A percentile compares a stretch with the other conserved stretches of the same genome.
phyloP scores from a whole-genome alignment of 1,140 invertebrate genomes.

The Pogonomyrmex californicus region DNA sequence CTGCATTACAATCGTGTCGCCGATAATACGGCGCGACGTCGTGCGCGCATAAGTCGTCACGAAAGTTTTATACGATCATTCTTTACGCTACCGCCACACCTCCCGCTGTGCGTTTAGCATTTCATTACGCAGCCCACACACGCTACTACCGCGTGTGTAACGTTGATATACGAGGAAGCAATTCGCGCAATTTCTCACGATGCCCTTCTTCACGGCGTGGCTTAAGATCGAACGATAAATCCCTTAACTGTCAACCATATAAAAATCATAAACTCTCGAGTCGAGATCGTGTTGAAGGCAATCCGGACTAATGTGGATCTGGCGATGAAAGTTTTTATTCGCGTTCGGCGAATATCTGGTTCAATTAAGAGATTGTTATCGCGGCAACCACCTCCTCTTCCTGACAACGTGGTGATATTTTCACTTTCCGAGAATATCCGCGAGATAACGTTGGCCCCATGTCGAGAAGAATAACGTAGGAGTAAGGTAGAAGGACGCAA shows the following conservation, averaged over 20 bases:
- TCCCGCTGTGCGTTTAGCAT: slow-evolving; percentile 68
- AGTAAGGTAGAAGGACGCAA: slow-evolving; percentile 39
- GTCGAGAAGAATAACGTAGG: slow-evolving; percentile 17
- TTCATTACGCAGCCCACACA: slow-evolving; percentile 59
- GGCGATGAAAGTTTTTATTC: slow-evolving; percentile 10
- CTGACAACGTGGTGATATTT: slow-evolving; percentile 43
- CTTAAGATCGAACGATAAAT: not conserved
- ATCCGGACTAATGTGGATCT: not conserved
- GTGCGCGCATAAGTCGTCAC: slow-evolving; percentile 58
- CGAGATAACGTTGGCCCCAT: slow-evolving; percentile 16
- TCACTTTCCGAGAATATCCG: slow-evolving; percentile 40
- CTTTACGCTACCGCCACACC: slow-evolving; percentile 58
- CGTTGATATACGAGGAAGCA: not conserved
- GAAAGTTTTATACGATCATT: slow-evolving; percentile 71
- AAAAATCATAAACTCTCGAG: not conserved
- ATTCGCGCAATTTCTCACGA: not conserved
- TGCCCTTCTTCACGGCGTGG: not conserved
- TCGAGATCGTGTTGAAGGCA: not conserved
- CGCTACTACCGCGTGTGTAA: slow-evolving; percentile 2
- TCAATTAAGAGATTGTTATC: slow-evolving; percentile 36
- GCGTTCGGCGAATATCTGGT: not conserved
- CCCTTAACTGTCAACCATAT: not conserved
- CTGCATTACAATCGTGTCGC: slow-evolving; percentile 68
- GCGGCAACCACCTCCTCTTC: not conserved
- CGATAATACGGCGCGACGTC: slow-evolving; percentile 64